These are phyloP conservation scores for Operophtera brumata DNA, from an alignment of 2,888 invertebrate genomes.

Conservation along the genomic window DNA sequence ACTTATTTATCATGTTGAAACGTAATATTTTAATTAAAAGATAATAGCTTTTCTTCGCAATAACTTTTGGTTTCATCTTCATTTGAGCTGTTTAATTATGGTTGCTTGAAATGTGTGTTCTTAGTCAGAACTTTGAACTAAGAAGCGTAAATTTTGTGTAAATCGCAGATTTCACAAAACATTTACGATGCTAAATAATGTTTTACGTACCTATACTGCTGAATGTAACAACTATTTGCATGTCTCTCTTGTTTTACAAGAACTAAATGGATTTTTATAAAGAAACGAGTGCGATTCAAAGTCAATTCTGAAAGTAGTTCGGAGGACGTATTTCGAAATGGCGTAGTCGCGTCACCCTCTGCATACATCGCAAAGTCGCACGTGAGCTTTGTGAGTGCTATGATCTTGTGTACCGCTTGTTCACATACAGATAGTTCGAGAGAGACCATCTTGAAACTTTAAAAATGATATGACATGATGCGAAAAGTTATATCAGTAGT, in stretches of 20 bases:
- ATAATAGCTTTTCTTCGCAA: conserved; percentile 17
- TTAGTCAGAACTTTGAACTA: too few species aligned
- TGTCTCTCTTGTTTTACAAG: background rate
- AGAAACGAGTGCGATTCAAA: conserved; percentile 62
- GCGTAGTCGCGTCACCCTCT: conserved; percentile 45
- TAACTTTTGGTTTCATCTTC: conserved; percentile 9
- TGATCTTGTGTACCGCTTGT: conserved; percentile 28
- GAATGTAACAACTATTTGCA: background rate
- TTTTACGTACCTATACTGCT: too few species aligned
- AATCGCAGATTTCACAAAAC: background rate
- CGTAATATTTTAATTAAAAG: conserved; percentile 23
- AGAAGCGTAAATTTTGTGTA: too few species aligned
- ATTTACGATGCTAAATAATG: background rate
- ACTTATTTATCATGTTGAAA: conserved; percentile 27
- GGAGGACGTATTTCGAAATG: conserved; percentile 44
- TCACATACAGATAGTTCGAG: background rate
- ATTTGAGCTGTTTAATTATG: conserved; percentile 7
- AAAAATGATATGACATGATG: background rate
- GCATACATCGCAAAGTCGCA: conserved; percentile 51
- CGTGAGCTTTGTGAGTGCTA: conserved; percentile 43
- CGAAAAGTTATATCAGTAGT: background rate
- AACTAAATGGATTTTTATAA: conserved; percentile 8
- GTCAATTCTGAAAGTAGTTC: conserved; percentile 72
- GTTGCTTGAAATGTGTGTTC: conserved; percentile 2
- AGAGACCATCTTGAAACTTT: background rate